These are phyloP conservation scores for Thalassarche chlororhynchos DNA, from an alignment of 2,113 vertebrate species.

Conservation along the genomic window DNA sequence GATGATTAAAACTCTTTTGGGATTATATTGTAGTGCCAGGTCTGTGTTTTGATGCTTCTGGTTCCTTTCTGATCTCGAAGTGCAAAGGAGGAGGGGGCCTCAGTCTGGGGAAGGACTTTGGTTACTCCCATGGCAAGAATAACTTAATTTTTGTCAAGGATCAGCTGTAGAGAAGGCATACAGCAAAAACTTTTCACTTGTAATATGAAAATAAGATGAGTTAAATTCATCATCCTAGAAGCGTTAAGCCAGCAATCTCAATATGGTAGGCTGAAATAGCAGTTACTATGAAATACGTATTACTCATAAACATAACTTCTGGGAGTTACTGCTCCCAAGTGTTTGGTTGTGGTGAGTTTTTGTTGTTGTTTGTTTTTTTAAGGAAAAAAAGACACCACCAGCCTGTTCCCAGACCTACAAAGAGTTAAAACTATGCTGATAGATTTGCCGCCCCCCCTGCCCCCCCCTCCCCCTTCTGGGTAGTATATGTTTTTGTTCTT, in stretches of 20 bases:
- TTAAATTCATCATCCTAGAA: neutral
- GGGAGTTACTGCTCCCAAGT: neutral
- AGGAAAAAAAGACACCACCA: accelerated
- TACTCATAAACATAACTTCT: neutral
- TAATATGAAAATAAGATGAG: neutral
- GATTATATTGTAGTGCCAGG: neutral
- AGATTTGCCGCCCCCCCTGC: too few species aligned
- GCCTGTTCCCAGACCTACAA: neutral
- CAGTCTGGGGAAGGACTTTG: neutral
- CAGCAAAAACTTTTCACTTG: neutral
- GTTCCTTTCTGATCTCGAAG: neutral
- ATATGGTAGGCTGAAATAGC: neutral
- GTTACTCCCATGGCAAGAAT: neutral
- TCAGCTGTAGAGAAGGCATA: neutral
- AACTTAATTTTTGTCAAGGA: neutral
- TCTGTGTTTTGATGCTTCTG: neutral
- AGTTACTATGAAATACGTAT: neutral
- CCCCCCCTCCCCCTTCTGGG: neutral
- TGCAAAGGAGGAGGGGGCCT: neutral
- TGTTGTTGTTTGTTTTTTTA: neutral
- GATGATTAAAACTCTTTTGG: neutral
- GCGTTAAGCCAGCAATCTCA: neutral
- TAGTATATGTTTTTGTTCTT: neutral
- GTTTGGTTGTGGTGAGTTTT: neutral
- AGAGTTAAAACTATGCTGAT: neutral